Percentiles rank a stretch among this genome's conserved stretches.
Evolutionary conservation across 1,140 invertebrate species (phyloP).

Genomic region (Cydia amplana): DNA sequence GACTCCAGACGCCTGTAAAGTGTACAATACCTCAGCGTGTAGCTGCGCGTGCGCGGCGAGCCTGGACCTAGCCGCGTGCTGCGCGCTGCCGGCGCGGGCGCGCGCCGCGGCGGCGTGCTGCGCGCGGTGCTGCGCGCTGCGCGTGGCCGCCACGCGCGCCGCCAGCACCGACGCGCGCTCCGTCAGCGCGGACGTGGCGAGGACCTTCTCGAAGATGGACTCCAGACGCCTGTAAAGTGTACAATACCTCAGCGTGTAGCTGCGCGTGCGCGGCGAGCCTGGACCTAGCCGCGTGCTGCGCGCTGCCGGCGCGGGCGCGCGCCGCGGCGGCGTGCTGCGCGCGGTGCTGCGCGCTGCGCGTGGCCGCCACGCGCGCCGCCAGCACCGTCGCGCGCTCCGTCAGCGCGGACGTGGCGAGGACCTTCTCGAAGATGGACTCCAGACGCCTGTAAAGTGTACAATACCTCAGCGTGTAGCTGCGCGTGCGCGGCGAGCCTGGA

Average conservation of each 20-base stretch:
- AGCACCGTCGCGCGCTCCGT: too few relatives aligned
- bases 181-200: too few relatives aligned
- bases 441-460: too few relatives aligned
- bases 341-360: not conserved
- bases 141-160: too few relatives aligned
- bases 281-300: slow-evolving; percentile 79
- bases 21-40: slow-evolving; percentile 60
- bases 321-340: slow-evolving; percentile 52
- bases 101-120: not conserved
- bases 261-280: slow-evolving; percentile 87
- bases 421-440: too few relatives aligned
- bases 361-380: too few relatives aligned
- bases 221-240: too few relatives aligned
- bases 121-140: not conserved
- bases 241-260: slow-evolving; percentile 86
- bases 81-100: not conserved
- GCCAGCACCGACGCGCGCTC: too few relatives aligned
- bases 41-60: slow-evolving; percentile 30
- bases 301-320: slow-evolving; percentile 33
- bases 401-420: too few relatives aligned
- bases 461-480: slow-evolving; percentile 87
- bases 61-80: slow-evolving; percentile 56
- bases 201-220: too few relatives aligned
- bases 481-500: slow-evolving; percentile 85
- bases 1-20: too few relatives aligned